Evolutionary conservation across 2,113 vertebrate genomes (phyloP), one percentile per base, ranked within the genome.

Genomic region (Hippopotamus amphibius): DNA sequence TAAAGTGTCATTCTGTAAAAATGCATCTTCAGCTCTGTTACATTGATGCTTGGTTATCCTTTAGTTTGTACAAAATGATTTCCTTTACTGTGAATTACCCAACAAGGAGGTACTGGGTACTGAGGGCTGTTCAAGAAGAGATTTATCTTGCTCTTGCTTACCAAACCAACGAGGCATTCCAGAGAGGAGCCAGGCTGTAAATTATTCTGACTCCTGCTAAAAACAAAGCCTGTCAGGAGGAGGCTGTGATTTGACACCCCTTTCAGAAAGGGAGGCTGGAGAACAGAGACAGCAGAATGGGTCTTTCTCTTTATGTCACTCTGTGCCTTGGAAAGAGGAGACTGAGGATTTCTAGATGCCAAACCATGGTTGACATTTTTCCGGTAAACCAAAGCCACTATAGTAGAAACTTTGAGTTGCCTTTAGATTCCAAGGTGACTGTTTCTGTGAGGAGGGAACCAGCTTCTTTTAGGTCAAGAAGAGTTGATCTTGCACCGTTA

Each of bases 221-320:
- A 95, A 96, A 89, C 71, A 95, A 84, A 95, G 65, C 71, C 65
- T 89, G 63, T 89, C 77, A 65, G 55, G 41, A n/a, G 65, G 57
- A 77, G 33, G 48, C 24, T 59, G 63, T 57, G 85, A 77, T 37
- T 79, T 79, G 30, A 89, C 63, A 85, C 46, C 57, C n/a, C 17
- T 46, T 84, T 71, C 65, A 79, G 55, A 89, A 79, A 93, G 48
- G 72, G 71, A 88, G 79, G 61, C n/a, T 88, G 84, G 68, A 28
- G 30, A 83, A 89, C n/a, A 85, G 71, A 71, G 89, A 92, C 59
- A 77, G 15, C 33, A 95, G 59, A 77, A 7, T 30, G 5, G 65
- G 55, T 55, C 55, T 95, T 46, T 72, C 19, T 92, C 63, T 92
- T 43, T 26, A n/a, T 72, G 37, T 71, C 46, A 48, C 33, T 53